These are phyloP conservation scores for Crax fasciolata DNA, from an alignment of 2,797 vertebrate genomes.

Conservation along the genomic window DNA sequence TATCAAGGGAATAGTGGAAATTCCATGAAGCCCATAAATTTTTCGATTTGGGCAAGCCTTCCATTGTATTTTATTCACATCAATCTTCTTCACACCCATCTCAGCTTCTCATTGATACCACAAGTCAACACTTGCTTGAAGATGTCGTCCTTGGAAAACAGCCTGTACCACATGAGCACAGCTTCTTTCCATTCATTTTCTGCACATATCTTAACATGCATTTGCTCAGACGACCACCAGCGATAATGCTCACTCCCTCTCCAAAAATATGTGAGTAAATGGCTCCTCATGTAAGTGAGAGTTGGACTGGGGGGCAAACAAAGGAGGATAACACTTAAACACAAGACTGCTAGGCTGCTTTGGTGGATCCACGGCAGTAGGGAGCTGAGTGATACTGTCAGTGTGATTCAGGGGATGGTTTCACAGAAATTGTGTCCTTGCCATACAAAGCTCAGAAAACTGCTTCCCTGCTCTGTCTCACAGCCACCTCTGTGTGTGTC, in stretches of 20 bases:
- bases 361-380: neutral
- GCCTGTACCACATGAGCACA: neutral
- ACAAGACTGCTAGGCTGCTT: neutral
- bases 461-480: neutral
- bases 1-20: neutral
- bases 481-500: neutral
- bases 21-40: neutral
- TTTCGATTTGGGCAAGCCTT: neutral
- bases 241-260: neutral
- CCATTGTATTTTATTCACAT: neutral
- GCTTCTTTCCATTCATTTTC: neutral
- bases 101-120: neutral
- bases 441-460: neutral
- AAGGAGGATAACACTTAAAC: neutral
- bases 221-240: neutral
- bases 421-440: neutral
- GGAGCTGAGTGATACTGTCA: neutral
- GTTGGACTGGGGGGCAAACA: neutral
- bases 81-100: neutral
- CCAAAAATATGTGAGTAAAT: neutral
- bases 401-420: neutral
- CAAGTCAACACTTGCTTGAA: slow-evolving; percentile 4
- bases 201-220: neutral
- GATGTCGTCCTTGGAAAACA: neutral
- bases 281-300: neutral